Base-by-base conservation (phyloP, 1,140 invertebrate genomes). In the Pentalonia nigronervosa region DNA sequence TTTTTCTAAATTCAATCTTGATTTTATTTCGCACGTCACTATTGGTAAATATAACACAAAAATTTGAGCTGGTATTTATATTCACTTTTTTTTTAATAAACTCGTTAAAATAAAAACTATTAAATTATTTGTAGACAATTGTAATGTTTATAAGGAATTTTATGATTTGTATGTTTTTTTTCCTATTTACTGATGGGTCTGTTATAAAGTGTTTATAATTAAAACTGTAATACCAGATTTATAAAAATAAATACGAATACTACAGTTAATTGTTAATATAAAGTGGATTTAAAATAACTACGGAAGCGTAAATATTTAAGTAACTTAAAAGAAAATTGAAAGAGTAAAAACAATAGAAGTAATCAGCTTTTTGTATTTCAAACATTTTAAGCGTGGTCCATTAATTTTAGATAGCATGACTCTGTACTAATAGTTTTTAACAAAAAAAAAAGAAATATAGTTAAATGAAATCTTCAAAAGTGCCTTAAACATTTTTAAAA, bases 311-410 rank as follows among this genome's bases (percentile, higher is more conserved):
- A 87, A 47, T 30, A 47, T 47, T 17, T 11, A 7, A 47, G 7
- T 87, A 48, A 87, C 20, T 81, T 34, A 87, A 87, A 47, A 87
- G 30, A 87, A 47, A 87, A 87, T 87, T 87, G 23, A 47, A 47
- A 30, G 9, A 48, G 36, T 36, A 47, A 67, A 47, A 87, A 47
- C 84, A 87, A 87, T 87, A 47, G 84, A 87, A 48, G 7, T 47
- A 47, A 67, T n/a, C 60, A n/a, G 60, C 3, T 87, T 47, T 45
- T 36, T 25, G 83, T 23, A n/a, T 47, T 48, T 87, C n/a, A 47
- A 87, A 87, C 25, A 48, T 47, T 87, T 87, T 87, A n/a, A 45
- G 11, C 6, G n/a, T 47, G 45, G 84, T 87, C n/a, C 84, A 87
- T 87, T 87, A 87, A 47, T 47, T 87, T 87, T 87, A 25, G 30